phyloP scores from a whole-genome alignment of 2,113 vertebrate species.

The Tenrec ecaudatus region DNA sequence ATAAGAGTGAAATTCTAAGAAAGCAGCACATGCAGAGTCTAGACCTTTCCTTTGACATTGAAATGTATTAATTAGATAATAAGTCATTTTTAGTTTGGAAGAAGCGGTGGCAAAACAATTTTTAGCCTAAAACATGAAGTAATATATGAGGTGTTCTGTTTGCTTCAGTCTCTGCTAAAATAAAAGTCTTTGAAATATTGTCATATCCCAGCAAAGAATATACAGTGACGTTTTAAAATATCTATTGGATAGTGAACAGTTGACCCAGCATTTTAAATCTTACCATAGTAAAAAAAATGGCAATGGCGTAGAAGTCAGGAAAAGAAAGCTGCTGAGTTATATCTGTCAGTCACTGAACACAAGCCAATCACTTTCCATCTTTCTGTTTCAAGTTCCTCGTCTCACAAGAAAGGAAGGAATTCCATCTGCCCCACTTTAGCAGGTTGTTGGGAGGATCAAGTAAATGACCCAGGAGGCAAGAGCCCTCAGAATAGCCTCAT shows the following conservation, averaged over 20 bases:
- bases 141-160: not conserved
- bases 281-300: not conserved
- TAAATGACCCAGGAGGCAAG: not conserved
- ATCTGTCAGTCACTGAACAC: not conserved
- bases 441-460: not conserved
- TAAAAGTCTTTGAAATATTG: not conserved
- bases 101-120: not conserved
- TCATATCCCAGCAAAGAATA: not conserved
- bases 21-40: not conserved
- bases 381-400: not conserved
- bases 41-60: not conserved
- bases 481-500: not conserved
- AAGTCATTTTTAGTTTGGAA: not conserved
- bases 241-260: not conserved
- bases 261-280: not conserved
- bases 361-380: not conserved
- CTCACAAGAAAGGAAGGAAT: not conserved
- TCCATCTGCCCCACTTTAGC: not conserved
- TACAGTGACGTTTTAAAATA: not conserved
- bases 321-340: not conserved
- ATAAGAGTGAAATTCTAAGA: not conserved
- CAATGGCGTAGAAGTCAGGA: not conserved
- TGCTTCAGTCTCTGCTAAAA: not conserved
- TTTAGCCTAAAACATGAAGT: not conserved
- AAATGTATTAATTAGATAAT: not conserved